These are phyloP conservation scores for Melanophora roralis DNA, from an alignment of 2,888 invertebrate genomes.

Conservation along the genomic window DNA sequence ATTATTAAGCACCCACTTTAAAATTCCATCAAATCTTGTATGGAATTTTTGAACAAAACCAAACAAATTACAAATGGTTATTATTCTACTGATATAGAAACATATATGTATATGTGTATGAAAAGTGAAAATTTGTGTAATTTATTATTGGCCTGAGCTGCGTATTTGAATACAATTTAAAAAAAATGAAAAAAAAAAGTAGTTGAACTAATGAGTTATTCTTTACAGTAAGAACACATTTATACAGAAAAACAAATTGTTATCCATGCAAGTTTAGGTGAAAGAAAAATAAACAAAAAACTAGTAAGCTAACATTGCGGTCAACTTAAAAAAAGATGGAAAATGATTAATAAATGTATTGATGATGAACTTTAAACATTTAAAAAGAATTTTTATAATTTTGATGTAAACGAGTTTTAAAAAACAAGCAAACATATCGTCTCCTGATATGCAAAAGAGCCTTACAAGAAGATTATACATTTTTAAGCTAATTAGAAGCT, in stretches of 20 bases:
- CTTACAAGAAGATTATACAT: too few species aligned
- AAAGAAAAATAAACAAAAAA: background rate
- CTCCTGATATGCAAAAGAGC: too few species aligned
- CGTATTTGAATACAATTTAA: slow-evolving; percentile 22
- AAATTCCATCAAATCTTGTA: background rate
- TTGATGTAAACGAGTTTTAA: background rate
- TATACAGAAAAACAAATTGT: slow-evolving; percentile 15
- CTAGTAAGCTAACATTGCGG: background rate
- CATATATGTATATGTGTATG: background rate
- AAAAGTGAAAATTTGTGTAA: too few species aligned
- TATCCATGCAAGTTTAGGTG: background rate
- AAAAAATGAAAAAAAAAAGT: background rate
- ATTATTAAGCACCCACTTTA: slow-evolving; percentile 65
- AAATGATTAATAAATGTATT: slow-evolving; percentile 34
- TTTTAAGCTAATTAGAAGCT: too few species aligned
- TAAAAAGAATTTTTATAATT: background rate
- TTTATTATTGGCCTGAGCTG: background rate
- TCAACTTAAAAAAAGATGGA: slow-evolving; percentile 4
- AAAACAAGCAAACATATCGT: too few species aligned
- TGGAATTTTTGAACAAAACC: background rate
- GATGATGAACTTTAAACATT: slow-evolving; percentile 19
- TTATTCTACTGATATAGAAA: slow-evolving; percentile 1
- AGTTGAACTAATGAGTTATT: slow-evolving; percentile 39
- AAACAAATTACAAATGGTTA: slow-evolving; percentile 1
- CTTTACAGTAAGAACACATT: background rate